Evolutionary conservation across 1,140 invertebrate species (phyloP).

Genomic region (Zophobas morio): DNA sequence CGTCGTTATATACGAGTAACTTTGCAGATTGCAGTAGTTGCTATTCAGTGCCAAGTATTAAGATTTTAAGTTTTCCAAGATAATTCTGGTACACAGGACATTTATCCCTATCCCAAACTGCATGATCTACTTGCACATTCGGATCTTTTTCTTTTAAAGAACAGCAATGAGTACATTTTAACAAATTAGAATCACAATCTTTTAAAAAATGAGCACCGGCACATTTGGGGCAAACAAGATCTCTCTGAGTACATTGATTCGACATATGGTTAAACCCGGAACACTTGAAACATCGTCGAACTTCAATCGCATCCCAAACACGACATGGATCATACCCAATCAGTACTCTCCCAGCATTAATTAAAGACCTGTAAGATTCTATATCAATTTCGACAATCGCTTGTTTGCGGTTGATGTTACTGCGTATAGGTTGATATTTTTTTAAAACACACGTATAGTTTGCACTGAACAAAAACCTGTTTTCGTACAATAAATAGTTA

Average conservation of each 20-base stretch:
- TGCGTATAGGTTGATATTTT: background rate
- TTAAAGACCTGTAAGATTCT: background rate
- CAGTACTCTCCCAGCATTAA: background rate
- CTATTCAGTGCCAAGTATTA: background rate
- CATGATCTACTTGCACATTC: background rate
- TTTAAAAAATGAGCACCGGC: background rate
- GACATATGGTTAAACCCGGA: background rate
- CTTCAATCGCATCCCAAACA: background rate
- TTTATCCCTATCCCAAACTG: background rate
- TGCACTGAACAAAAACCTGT: background rate
- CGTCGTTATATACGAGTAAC: background rate
- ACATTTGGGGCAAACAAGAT: background rate
- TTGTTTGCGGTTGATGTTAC: background rate
- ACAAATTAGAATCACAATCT: background rate
- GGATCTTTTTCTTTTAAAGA: background rate
- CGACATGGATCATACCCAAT: background rate
- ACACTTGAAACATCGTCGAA: background rate
- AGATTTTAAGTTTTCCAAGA: background rate
- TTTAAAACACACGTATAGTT: background rate
- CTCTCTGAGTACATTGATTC: background rate
- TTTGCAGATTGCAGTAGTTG: background rate
- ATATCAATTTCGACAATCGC: background rate
- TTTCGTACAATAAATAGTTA: background rate
- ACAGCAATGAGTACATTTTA: background rate
- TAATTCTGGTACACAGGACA: background rate